Evolutionary conservation across 92 coral and sea anemone genomes (phyloP), one percentile per base, ranked within the genome.

Genomic region (Porites rus): DNA sequence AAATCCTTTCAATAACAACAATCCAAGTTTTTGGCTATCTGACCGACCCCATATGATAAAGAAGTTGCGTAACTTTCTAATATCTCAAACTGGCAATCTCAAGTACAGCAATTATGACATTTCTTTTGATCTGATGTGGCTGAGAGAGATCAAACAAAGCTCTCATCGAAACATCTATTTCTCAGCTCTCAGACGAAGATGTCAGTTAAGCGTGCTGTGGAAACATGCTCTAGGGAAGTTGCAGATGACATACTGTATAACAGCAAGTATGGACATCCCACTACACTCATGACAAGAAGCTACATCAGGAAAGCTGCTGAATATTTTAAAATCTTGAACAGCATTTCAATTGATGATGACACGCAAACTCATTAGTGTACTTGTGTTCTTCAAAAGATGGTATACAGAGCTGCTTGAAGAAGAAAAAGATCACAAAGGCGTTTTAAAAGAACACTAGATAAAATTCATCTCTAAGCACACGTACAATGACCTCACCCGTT

Each of bases 21-120:
- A 81, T 24, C 82, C 88, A 75, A 84, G 75, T 43, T 84, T 75
- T 46, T 84, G 88, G 82, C 54, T 84, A 62, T 60, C 81, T 63
- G 88, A 84, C 76, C 73, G 83, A 13, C 88, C 88, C 6, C 88
- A 84, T 5, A 84, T 84, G 83, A 84, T 84, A 4, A 76, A 84
- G 75, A 84, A 76, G 24, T 19, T 84, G 14, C 59, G 83, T 10
- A 84, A 84, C 17, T 74, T 69, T 31, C 28, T 84, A 60, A 73
- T 73, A 18, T 73, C 77, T 8, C 43, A 73, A 73, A 73, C 52
- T 4, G 46, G 77, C 10, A 24, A 73, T 73, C 77, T 73, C 17
- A n/a, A 1, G 2, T 12, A 52, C 19, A 10, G 4, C 1, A 28
- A 8, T 61, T 18, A 17, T 18, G 7, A 51, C 18, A 73, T 72